Base-by-base conservation (phyloP, 64 coral and sea anemone species). In the Montipora capricornis region DNA sequence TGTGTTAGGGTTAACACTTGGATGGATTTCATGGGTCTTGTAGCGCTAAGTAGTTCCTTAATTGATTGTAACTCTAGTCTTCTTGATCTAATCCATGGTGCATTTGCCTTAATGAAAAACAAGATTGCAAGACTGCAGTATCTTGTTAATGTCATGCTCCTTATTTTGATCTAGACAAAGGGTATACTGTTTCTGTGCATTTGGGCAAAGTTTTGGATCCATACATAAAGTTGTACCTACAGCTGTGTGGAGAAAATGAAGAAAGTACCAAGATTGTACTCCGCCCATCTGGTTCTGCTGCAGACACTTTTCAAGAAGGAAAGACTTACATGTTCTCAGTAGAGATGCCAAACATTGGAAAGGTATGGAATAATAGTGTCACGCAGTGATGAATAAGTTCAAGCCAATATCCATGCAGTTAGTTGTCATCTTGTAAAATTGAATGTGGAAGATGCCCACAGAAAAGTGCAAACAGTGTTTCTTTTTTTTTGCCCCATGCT, bases 261-360 rank as follows among this genome's bases (percentile, higher is more conserved):
- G 96, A 98, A 26, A 98, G 96, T 48, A 98, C 94, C 46, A 98
- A 95, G 83, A 98, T 98, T 61, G 96, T 98, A 16, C 87, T 98
- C 20, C 78, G 96, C 29, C 96, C 96, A 26, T 87, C 96, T 76
- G 96, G 94, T 20, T 87, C 81, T 87, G 87, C 88, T 1, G 51
- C 89, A 68, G 96, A 98, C 49, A 93, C 88, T 22, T 98, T 98
- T 50, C 91, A 98, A 84, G 91, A 98, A 53, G 96, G 96, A 76
- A 98, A 98, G 89, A 88, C 95, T 4, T 98, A 98, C 50, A 98
- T 95, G 74, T 98, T 98, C 59, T 94, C 96, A 67, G 96, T 98
- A 0, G 96, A 98, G 7, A 98, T 98, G 96, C 96, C 96, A 85
- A 73, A 84, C 51, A 94, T 98, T 80, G 96, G 96, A 87, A 37